These are phyloP conservation scores for Metopia argyrocephala DNA, from an alignment of 2,888 invertebrate species.

Conservation along the genomic window DNA sequence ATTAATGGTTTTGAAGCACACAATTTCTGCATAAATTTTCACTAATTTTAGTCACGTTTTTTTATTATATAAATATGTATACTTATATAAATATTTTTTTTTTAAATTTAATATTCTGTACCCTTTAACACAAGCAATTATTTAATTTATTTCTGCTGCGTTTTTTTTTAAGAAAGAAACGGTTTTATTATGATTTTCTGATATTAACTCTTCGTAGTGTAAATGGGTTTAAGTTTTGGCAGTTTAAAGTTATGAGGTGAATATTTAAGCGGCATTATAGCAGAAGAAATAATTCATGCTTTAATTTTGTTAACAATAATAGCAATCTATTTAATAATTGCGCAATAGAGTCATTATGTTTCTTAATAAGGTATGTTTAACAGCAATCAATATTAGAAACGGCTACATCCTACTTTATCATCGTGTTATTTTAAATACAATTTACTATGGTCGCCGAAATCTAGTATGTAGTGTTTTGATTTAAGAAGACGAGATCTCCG, in stretches of 20 bases:
- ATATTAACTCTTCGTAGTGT: neutral
- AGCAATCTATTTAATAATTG: no score
- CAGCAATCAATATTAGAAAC: no score
- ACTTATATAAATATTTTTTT: neutral
- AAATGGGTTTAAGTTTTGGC: neutral
- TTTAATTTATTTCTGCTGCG: no score
- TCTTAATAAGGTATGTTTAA: no score
- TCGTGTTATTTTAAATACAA: no score
- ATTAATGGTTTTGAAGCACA: constrained; percentile 67
- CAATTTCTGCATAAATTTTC: constrained; percentile 65
- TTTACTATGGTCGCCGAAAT: no score
- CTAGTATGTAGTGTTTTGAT: no score
- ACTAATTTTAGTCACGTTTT: constrained; percentile 27
- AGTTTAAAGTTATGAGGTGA: neutral
- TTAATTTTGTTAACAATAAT: no score
- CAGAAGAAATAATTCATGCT: neutral
- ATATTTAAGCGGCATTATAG: neutral
- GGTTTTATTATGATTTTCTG: no score
- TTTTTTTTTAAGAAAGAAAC: neutral
- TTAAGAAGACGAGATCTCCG: no score
- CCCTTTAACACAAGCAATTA: constrained; percentile 37
- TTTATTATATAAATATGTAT: neutral
- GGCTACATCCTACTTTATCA: no score
- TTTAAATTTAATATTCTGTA: constrained; percentile 19
- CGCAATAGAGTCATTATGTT: no score